Conservation (phyloP, 1,140 invertebrate genomes). For the Caenorhabditis remanei region DNA sequence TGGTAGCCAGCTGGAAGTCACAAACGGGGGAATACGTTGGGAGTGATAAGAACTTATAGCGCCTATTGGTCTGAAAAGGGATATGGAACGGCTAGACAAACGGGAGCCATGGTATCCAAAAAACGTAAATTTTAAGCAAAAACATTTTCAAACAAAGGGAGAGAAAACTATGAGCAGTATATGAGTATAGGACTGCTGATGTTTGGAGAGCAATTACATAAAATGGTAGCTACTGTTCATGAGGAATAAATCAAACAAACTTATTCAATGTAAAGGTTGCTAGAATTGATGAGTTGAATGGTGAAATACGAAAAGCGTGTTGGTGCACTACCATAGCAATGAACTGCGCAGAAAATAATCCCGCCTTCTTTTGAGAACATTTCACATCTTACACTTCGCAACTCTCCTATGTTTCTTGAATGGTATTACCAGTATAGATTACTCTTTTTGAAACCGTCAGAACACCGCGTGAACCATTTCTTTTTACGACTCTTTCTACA, state of each 20-base stretch:
- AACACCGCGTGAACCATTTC: neutral
- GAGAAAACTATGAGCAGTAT: neutral
- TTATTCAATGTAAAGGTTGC: too few relatives aligned
- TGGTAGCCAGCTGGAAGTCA: neutral
- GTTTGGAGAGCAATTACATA: neutral
- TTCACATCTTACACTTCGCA: too few relatives aligned
- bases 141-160: neutral
- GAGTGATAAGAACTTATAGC: neutral
- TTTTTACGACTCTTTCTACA: constrained; percentile 33
- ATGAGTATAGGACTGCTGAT: neutral
- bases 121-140: neutral
- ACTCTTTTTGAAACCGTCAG: too few relatives aligned
- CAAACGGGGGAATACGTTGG: neutral
- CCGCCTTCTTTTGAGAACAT: too few relatives aligned
- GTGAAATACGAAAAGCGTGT: too few relatives aligned
- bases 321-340: too few relatives aligned
- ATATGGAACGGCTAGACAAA: neutral
- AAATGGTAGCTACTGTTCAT: neutral
- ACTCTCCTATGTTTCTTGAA: too few relatives aligned
- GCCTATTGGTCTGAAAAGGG: neutral
- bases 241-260: too few relatives aligned
- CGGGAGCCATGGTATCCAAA: neutral
- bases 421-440: too few relatives aligned
- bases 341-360: too few relatives aligned
- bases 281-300: too few relatives aligned